Evolutionary conservation across 2,113 vertebrate species (phyloP).

Genomic region (Scytalopus superciliaris): DNA sequence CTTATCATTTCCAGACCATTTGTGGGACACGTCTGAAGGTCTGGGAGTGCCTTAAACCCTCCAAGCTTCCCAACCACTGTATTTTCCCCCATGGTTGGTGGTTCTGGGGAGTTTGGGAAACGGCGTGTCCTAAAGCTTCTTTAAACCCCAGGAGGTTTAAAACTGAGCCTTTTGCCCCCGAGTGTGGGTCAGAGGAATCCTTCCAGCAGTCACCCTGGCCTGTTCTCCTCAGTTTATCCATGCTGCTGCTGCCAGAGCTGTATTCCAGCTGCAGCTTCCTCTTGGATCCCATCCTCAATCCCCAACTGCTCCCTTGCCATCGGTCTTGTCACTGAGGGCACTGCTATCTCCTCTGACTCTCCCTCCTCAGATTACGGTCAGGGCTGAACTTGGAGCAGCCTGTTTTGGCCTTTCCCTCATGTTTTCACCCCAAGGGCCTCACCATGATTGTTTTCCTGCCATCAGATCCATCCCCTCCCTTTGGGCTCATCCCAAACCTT

Average conservation of each 20-base stretch:
- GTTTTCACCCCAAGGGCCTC: neutral
- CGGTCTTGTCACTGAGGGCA: neutral
- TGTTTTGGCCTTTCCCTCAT: neutral
- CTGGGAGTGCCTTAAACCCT: neutral
- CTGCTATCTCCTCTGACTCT: neutral
- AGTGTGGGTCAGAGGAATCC: neutral
- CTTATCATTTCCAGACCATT: neutral
- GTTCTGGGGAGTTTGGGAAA: neutral
- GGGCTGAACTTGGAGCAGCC: neutral
- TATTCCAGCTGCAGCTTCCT: neutral
- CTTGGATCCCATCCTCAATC: neutral
- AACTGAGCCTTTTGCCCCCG: neutral
- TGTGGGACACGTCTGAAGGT: neutral
- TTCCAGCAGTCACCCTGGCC: neutral
- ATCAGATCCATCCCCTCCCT: neutral
- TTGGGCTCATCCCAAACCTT: neutral
- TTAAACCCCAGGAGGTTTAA: neutral
- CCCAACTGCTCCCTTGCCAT: neutral
- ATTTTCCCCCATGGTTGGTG: neutral
- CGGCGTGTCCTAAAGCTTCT: neutral
- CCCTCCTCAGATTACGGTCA: neutral
- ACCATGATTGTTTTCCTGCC: neutral
- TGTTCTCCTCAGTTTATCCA: neutral
- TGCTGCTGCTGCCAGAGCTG: neutral
- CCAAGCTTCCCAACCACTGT: neutral